phyloP scores from a whole-genome alignment of 2,797 vertebrate genomes.

The Hippoglossus hippoglossus region DNA sequence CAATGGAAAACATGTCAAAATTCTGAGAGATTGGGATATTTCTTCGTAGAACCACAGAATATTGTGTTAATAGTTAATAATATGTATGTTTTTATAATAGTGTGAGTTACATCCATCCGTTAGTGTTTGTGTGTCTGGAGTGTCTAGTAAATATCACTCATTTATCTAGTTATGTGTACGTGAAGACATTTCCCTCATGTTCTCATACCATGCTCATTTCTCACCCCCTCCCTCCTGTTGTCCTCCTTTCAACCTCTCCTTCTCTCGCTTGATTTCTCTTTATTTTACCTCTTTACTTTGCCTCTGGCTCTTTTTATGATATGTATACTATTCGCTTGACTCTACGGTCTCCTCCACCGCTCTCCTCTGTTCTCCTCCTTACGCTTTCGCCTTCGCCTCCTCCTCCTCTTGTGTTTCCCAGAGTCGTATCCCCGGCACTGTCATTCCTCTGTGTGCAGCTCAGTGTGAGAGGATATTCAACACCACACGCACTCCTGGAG shows the following conservation, averaged over 20 bases:
- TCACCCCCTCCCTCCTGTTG: constrained; percentile 25
- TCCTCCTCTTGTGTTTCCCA: constrained; percentile 72
- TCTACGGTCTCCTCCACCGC: constrained; percentile 23
- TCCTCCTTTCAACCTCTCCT: constrained; percentile 27
- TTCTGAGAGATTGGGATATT: constrained; percentile 11
- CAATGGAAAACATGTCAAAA: constrained; percentile 30
- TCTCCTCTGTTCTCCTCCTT: constrained; percentile 20
- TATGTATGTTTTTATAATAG: constrained; percentile 8
- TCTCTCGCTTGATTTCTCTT: constrained; percentile 25
- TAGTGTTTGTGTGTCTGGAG: constrained; percentile 21
- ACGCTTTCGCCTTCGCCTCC: constrained; percentile 25
- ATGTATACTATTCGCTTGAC: constrained; percentile 10
- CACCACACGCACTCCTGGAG: constrained; percentile 88
- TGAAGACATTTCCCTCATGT: constrained; percentile 57
- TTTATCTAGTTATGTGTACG: constrained; percentile 18
- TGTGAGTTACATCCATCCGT: constrained; percentile 31
- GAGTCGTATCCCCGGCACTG: constrained; percentile 86
- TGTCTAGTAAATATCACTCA: constrained; percentile 6
- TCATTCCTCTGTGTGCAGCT: constrained; percentile 89
- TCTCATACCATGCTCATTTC: constrained; percentile 55
- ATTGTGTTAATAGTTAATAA: not conserved
- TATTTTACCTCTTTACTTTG: constrained; percentile 3
- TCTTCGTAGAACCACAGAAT: not conserved
- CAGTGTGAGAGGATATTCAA: constrained; percentile 93
- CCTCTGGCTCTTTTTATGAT: constrained; percentile 3